phyloP scores from a whole-genome alignment of 2,797 vertebrate species.

The Fistularia commersonii region DNA sequence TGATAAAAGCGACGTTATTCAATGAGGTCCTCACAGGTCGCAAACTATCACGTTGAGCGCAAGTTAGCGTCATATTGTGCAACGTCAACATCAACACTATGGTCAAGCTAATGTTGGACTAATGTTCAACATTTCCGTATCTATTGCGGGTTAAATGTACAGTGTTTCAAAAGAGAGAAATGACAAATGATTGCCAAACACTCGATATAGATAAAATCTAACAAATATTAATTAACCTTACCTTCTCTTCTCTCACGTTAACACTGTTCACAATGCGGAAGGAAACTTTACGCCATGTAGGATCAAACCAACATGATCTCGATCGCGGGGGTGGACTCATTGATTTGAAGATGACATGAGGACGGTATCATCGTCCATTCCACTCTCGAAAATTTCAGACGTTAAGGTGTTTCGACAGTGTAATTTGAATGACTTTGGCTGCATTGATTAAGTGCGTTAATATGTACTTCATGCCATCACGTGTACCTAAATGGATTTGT shows the following conservation, averaged over 20 bases:
- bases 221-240: constrained; percentile 17
- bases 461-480: background rate
- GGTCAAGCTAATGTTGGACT: constrained; percentile 3
- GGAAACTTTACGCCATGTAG: constrained; percentile 60
- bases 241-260: constrained; percentile 43
- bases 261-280: constrained; percentile 51
- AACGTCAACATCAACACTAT: constrained; percentile 13
- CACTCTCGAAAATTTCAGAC: too few species aligned
- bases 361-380: too few species aligned
- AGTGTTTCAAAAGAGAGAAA: background rate
- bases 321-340: constrained; percentile 9
- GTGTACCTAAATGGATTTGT: constrained; percentile 13
- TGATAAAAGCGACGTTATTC: too few species aligned
- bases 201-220: background rate
- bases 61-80: constrained; percentile 31
- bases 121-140: background rate
- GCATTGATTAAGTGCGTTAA: background rate
- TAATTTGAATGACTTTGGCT: too few species aligned
- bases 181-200: constrained; percentile 13
- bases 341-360: background rate
- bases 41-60: too few species aligned
- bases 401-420: too few species aligned
- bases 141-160: background rate
- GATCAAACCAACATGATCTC: constrained; percentile 40
- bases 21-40: too few species aligned